Evolutionary conservation across 2,888 invertebrate genomes (phyloP), one percentile per base, ranked within the genome.

Genomic region (Mythimna vitellina): DNA sequence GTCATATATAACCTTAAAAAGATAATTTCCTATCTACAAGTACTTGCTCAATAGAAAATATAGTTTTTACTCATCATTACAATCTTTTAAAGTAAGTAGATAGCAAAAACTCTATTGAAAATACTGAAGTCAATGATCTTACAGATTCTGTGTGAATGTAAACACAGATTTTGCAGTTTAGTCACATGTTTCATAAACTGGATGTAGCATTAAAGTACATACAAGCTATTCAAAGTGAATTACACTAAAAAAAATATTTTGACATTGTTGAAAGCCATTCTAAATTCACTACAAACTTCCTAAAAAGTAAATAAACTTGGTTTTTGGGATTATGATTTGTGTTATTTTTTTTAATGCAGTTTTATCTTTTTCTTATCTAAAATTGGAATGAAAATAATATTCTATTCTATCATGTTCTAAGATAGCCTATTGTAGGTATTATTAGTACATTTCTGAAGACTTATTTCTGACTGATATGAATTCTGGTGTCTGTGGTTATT

Each of bases 71-170:
- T 49, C 35, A 12, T 32, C 35, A 12, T 32, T 60, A 9, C 7
- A 58, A 29, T 38, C 14, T 57, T 25, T 2, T 71, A n/a, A 54
- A 54, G 9, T 42, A 49, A 76, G 64, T 53, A 53, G 22, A 63
- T 5, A 35, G 29, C 4, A 80, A 83, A 75, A 75, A 72, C 56
- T 56, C 38, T 62, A 57, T 68, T 51, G n/a, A 35, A 32, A 73
- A 61, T 67, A 73, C n/a, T 38, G 14, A 80, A 73, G 79, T 81
- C 84, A 86, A 75, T 82, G 76, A 75, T 81, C 81, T 72, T 46
- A 70, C n/a, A 73, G 51, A 65, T 61, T 80, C 61, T 64, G 65
- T 77, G 63, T 70, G 75, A 82, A 71, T 77, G 78, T 85, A 82
- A 86, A 86, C 81, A 87, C 46, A 38, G 56, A 68, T 78, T 76